Evolutionary conservation across 2,888 invertebrate genomes (phyloP), one percentile per base, ranked within the genome.

Genomic region (Platycnemis pennipes): DNA sequence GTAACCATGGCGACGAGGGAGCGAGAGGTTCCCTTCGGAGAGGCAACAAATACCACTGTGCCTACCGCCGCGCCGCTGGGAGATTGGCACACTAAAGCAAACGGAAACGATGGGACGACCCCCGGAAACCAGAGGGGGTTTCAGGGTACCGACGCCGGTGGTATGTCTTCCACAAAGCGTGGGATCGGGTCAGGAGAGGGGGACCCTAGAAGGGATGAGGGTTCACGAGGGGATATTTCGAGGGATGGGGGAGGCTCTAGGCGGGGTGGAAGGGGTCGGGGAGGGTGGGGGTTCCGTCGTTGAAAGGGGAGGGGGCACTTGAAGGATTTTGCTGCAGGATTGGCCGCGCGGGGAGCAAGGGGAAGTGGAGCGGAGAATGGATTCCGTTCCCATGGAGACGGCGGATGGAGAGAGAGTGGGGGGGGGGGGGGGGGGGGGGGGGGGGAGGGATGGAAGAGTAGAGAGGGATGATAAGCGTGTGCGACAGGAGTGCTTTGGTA

Each of bases 381-480:
- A 46, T 87, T 46, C 45, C 87, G 87, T 46, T 46, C 87, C 87
- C 46, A 44, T 77, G 77, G 77, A 77, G 77, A 77, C 77, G 45
- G 31, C 77, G 31, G 31, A 31, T 1, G 11, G 26, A 13, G 4
- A 31, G 31, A 11, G 37, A 13, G 31, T 0, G 37, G 4, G 5
- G 0, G 16, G 4, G 0, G n/a, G 31, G 13, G 31, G 85, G 7
- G 42, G 42, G 26, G 13, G 11, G 22, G 5, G 77, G 31, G 77
- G 77, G n/a, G 2, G 1, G 77, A 37, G 31, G 37, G 22, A 4
- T 77, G 77, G 77, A 42, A 4, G 1, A 42, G 44, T 86, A 5
- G 86, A 44, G 44, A 19, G 42, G 42, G 31, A 8, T 22, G 42
- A 13, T 31, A 42, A 42, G 85, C 37, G 2, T n/a, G n/a, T 1